Evolutionary conservation across 2,888 invertebrate species (phyloP).

Genomic region (Hirtodrosophila duncani): DNA sequence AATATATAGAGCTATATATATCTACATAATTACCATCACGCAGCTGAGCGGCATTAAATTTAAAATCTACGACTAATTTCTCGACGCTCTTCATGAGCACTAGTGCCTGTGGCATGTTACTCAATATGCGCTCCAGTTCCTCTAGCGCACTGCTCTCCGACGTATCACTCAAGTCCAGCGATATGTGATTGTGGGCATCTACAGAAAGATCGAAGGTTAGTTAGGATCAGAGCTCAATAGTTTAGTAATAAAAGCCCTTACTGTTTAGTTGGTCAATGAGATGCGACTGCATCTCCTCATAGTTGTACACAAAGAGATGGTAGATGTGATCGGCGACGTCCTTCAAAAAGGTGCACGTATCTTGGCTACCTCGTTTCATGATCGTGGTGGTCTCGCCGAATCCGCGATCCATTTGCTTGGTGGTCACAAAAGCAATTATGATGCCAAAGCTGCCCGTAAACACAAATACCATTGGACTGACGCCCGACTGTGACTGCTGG

Average conservation of each 20-base stretch:
- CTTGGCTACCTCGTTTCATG: slow-evolving; percentile 82
- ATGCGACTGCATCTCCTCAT: slow-evolving; percentile 83
- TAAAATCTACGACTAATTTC: slow-evolving; percentile 82
- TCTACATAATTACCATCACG: slow-evolving; percentile 82
- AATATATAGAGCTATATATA: no score
- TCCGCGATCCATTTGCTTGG: slow-evolving; percentile 89
- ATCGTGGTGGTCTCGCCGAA: slow-evolving; percentile 82
- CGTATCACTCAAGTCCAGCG: slow-evolving; percentile 85
- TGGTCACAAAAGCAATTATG: slow-evolving; percentile 94
- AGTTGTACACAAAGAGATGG: slow-evolving; percentile 86
- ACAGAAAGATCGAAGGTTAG: not conserved
- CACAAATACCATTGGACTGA: no score
- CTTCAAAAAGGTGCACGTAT: slow-evolving; percentile 85
- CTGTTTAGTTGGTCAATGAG: slow-evolving; percentile 84
- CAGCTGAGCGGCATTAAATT: slow-evolving; percentile 84
- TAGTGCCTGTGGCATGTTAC: slow-evolving; percentile 83
- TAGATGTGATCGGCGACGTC: slow-evolving; percentile 85
- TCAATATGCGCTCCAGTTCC: slow-evolving; percentile 86
- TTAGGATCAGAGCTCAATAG: not conserved
- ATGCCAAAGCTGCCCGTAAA: slow-evolving; percentile 94
- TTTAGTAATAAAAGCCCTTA: slow-evolving; percentile 75
- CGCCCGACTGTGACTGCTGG: rapidly evolving
- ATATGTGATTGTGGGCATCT: slow-evolving; percentile 82
- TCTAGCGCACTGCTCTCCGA: slow-evolving; percentile 88
- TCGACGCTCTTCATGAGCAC: slow-evolving; percentile 83